These are phyloP conservation scores for Oreamnos americanus DNA, from an alignment of 2,113 vertebrate genomes.

Conservation along the genomic window DNA sequence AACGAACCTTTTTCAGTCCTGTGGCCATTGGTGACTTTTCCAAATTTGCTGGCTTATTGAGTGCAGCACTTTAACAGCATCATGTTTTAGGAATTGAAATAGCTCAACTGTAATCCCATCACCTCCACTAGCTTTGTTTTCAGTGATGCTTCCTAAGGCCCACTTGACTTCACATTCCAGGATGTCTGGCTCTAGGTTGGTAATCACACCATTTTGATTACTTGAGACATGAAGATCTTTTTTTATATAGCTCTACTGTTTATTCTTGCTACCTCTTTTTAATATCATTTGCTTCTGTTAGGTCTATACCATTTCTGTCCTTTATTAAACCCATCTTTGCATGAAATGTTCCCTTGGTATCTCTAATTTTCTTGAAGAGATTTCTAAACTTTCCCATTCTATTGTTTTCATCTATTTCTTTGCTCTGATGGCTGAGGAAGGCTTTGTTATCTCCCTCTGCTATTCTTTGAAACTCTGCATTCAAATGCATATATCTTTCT, in stretches of 20 bases:
- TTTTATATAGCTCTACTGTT: neutral
- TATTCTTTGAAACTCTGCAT: neutral
- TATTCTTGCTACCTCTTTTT: neutral
- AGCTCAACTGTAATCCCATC: neutral
- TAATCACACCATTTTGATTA: neutral
- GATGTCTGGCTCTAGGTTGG: neutral
- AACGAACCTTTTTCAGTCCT: neutral
- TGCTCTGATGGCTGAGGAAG: neutral
- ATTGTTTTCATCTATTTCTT: neutral
- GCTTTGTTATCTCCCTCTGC: neutral
- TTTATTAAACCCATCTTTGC: neutral
- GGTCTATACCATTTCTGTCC: neutral
- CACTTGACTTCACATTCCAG: neutral
- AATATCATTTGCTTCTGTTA: neutral
- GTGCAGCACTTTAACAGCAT: neutral
- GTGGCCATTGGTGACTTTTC: neutral
- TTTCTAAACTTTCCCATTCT: neutral
- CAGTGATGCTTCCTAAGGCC: neutral
- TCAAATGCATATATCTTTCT: neutral
- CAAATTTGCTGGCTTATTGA: neutral
- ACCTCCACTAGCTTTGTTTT: neutral
- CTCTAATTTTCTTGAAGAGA: neutral
- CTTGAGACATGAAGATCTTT: neutral
- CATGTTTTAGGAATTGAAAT: neutral
- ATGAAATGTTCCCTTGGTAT: neutral